These are phyloP conservation scores for Campoplex nolae DNA, from an alignment of 2,888 invertebrate genomes.

Conservation along the genomic window DNA sequence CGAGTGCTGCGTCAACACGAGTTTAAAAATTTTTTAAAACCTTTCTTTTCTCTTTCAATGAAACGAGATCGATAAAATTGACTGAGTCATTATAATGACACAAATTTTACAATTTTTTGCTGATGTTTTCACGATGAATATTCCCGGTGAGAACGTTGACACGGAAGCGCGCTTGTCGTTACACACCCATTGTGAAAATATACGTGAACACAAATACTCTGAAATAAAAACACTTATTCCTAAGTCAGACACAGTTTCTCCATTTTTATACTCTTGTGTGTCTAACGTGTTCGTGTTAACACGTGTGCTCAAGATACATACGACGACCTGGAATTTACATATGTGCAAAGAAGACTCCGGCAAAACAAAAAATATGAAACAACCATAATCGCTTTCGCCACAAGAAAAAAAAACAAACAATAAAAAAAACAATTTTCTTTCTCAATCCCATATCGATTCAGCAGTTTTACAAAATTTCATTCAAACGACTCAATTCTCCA, in stretches of 20 bases:
- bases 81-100: slow-evolving; percentile 1
- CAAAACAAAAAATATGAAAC: slow-evolving; percentile 14
- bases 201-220: slow-evolving; percentile 9
- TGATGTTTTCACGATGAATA: slow-evolving; percentile 26
- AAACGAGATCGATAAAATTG: neutral
- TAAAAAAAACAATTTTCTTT: neutral
- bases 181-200: slow-evolving; percentile 52
- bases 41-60: neutral
- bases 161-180: slow-evolving; percentile 47
- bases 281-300: neutral
- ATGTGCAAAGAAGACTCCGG: neutral
- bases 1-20: neutral
- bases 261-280: neutral
- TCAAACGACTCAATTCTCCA: neutral
- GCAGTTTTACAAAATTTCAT: slow-evolving; percentile 7
- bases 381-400: neutral
- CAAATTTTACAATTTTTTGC: slow-evolving; percentile 1
- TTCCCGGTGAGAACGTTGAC: slow-evolving; percentile 55
- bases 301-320: neutral
- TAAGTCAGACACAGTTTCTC: slow-evolving; percentile 40
- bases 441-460: neutral
- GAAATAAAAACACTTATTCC: slow-evolving; percentile 42
- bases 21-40: neutral
- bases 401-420: neutral
- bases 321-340: slow-evolving; percentile 21